Conservation (phyloP, 2,888 invertebrate genomes). For the Mimumesa dahlbomi region DNA sequence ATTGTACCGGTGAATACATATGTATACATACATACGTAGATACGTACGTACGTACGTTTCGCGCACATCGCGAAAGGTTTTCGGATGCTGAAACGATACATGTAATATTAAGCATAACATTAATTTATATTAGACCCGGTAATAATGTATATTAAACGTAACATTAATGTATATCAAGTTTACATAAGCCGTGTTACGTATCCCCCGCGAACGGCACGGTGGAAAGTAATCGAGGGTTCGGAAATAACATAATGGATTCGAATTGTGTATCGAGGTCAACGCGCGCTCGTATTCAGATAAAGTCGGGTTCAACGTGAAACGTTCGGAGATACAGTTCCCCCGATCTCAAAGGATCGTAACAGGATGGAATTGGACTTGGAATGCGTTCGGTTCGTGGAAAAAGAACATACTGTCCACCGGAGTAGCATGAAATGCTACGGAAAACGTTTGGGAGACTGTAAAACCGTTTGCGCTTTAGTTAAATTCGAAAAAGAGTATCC, state of each 20-base stretch:
- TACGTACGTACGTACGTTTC: too few species aligned
- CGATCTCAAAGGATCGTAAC: conserved; percentile 45
- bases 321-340: conserved; percentile 31
- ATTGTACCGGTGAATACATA: background rate
- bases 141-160: too few species aligned
- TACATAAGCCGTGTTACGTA: too few species aligned
- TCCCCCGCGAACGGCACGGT: too few species aligned
- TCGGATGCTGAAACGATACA: too few species aligned
- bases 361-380: conserved; percentile 50
- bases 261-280: conserved; percentile 27
- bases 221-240: too few species aligned
- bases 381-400: conserved; percentile 37
- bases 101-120: too few species aligned
- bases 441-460: conserved; percentile 9
- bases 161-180: too few species aligned
- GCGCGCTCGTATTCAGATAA: conserved; percentile 30
- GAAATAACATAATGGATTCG: too few species aligned
- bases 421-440: conserved; percentile 6
- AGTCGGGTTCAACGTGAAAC: conserved; percentile 22
- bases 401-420: conserved; percentile 14
- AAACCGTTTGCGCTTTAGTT: conserved; percentile 25
- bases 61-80: too few species aligned
- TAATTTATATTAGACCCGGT: too few species aligned
- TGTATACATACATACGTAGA: too few species aligned
- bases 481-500: conserved; percentile 23